A percentile compares a stretch with the other conserved stretches of the same genome.
Evolutionary conservation across 2,888 invertebrate genomes (phyloP).

Genomic region (Dynastes tityus): DNA sequence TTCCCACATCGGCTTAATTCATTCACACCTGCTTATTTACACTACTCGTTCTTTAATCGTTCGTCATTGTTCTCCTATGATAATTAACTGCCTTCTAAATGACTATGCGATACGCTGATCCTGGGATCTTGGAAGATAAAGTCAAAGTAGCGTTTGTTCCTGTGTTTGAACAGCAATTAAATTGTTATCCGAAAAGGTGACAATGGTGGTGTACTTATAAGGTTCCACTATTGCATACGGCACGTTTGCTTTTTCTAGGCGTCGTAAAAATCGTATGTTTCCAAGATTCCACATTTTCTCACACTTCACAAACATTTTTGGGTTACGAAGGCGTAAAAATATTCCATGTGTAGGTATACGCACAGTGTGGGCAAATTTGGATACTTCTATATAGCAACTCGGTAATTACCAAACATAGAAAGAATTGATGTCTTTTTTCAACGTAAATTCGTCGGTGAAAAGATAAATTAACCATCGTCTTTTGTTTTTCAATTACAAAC

Average conservation of each 20-base stretch:
- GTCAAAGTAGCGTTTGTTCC: neutral
- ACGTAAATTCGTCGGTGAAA: no score
- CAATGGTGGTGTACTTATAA: neutral
- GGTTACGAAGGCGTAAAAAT: neutral
- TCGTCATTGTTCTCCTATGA: conserved; percentile 28
- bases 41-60: conserved; percentile 17
- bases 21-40: conserved; percentile 43
- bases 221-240: neutral
- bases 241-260: neutral
- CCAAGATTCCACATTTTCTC: neutral
- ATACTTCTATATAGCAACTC: no score
- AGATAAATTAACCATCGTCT: no score
- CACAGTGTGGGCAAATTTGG: no score
- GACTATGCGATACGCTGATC: neutral
- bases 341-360: neutral
- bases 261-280: neutral
- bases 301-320: neutral
- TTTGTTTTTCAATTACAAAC: no score
- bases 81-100: conserved; percentile 8
- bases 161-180: neutral
- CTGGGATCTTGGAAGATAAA: neutral
- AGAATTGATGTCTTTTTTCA: no score
- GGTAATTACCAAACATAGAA: no score
- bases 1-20: conserved; percentile 35
- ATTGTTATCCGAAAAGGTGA: neutral